These are phyloP conservation scores for Acrossocheilus fasciatus DNA, from an alignment of 2,797 vertebrate genomes.

Conservation along the genomic window DNA sequence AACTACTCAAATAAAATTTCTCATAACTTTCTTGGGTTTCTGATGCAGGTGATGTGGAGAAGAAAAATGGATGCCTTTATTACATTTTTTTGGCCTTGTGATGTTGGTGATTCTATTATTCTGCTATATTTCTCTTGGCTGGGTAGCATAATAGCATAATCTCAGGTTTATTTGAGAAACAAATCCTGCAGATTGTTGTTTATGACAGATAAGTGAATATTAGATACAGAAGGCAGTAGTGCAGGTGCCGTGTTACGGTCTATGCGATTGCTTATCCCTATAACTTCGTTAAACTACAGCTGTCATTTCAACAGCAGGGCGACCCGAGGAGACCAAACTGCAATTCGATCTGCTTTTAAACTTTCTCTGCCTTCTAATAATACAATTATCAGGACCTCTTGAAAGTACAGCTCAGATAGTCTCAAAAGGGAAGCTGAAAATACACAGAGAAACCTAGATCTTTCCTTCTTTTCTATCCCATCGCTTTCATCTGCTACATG, in stretches of 20 bases:
- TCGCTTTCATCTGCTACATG: background rate
- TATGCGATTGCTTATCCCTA: background rate
- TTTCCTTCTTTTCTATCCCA: background rate
- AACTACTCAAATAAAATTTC: background rate
- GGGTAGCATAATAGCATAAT: background rate
- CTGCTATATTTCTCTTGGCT: background rate
- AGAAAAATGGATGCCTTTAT: background rate
- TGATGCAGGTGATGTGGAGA: background rate
- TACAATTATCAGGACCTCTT: conserved; percentile 32
- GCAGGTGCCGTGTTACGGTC: background rate
- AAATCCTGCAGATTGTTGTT: conserved; percentile 10
- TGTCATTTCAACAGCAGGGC: conserved; percentile 1
- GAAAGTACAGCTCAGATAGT: background rate
- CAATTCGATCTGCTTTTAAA: conserved; percentile 21
- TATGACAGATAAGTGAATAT: background rate
- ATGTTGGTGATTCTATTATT: background rate
- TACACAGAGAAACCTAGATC: conserved; percentile 36
- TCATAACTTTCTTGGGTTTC: background rate
- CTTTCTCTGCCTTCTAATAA: conserved; percentile 14
- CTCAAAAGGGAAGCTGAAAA: conserved; percentile 40
- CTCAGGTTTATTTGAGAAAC: background rate
- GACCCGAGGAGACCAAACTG: conserved; percentile 10
- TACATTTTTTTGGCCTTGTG: background rate
- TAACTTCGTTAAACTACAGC: conserved; percentile 10
- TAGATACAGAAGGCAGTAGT: conserved; percentile 1